phyloP scores from a whole-genome alignment of 2,888 invertebrate genomes.

The Drosophila mimica region DNA sequence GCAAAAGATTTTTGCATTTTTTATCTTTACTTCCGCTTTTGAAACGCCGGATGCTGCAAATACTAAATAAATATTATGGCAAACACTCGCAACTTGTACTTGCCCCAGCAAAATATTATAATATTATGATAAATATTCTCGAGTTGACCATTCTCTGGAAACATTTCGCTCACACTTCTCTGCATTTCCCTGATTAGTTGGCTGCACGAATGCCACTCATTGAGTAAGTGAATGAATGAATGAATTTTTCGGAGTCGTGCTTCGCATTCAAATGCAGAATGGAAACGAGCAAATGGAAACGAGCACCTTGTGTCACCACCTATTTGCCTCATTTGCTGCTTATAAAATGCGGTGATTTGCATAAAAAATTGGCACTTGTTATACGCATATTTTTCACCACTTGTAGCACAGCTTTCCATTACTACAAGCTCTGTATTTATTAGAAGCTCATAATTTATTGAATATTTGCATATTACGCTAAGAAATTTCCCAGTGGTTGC shows the following conservation, averaged over 20 bases:
- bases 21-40: slow-evolving; percentile 24
- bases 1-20: slow-evolving; percentile 5
- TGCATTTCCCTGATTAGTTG: background rate
- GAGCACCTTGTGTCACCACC: slow-evolving; percentile 1
- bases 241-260: slow-evolving; percentile 59
- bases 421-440: slow-evolving; percentile 52
- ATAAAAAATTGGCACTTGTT: slow-evolving; percentile 65
- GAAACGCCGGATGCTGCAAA: slow-evolving; percentile 3
- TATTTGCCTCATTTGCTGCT: slow-evolving; percentile 61
- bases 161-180: slow-evolving; percentile 8
- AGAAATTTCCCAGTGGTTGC: background rate
- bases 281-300: slow-evolving; percentile 1
- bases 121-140: slow-evolving; percentile 41
- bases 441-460: slow-evolving; percentile 51
- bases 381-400: slow-evolving; percentile 68
- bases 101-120: slow-evolving; percentile 32
- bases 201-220: slow-evolving; percentile 39
- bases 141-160: slow-evolving; percentile 31
- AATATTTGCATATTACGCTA: slow-evolving; percentile 57
- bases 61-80: slow-evolving; percentile 26
- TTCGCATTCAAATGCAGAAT: slow-evolving; percentile 56
- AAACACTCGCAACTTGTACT: slow-evolving; percentile 38
- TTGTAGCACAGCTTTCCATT: slow-evolving; percentile 38
- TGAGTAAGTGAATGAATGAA: slow-evolving; percentile 65
- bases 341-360: slow-evolving; percentile 66